Base-by-base conservation (phyloP, 2,888 invertebrate species). In the Luffia ferchaultella region DNA sequence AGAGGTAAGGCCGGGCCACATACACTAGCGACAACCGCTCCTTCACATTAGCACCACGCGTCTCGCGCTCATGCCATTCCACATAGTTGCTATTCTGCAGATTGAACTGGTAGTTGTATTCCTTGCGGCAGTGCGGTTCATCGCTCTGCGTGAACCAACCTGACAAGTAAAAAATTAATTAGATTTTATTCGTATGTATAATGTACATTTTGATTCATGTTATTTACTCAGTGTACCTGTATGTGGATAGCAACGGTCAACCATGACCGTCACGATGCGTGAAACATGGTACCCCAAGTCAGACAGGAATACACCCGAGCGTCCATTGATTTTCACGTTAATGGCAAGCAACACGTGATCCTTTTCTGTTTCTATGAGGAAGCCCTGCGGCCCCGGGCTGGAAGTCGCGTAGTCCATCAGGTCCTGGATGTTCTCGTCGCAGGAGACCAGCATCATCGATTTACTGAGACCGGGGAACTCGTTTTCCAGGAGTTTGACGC, bases 261-360 rank as follows among this genome's bases (percentile, higher is more conserved):
- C 86, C 96, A 96, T 96, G 30, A 94, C 91, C 16, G 95, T 93
- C 51, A 95, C 89, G 19, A 93, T 94, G 46, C 95, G 87, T 43
- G 93, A 90, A 53, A 96, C 91, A 70, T 96, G 96, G 74, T 96
- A 96, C 3, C 96, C 96, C 46, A 96, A 90, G 78, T 96, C 96
- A 45, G 95, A 88, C 47, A 96, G 85, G 73, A 95, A 85, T 45
- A 93, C 85, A 30, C 96, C 96, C 5, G 84, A 78, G 55, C 96
- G 88, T 47, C 90, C 92, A 17, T 86, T 89, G 47, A 95, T 88
- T 63, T 86, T 85, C 50, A 95, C 87, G 60, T 90, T 89, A 64
- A 95, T 85, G 49, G 93, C 93, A 51, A 93, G 88, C 74, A 95
- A 86, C 15, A 94, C 93, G 73, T 96, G 96, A 67, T 96, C 96